Percentiles rank a stretch among this genome's conserved stretches.
These are phyloP conservation scores for Orchesella flavescens DNA, from an alignment of 2,888 invertebrate species.

Conservation along the genomic window DNA sequence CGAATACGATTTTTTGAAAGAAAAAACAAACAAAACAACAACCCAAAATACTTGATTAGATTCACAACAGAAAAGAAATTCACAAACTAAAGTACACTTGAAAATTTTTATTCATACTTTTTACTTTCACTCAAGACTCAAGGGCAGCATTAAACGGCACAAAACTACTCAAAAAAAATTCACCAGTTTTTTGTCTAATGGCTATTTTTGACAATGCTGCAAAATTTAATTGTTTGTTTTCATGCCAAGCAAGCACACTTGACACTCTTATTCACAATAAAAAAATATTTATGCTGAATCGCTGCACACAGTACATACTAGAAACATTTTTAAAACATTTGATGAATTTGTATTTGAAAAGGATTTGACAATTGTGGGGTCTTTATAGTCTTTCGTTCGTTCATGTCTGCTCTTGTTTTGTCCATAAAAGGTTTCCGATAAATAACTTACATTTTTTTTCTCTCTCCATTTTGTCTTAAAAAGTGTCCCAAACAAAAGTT, in stretches of 20 bases:
- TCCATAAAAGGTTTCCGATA: background rate
- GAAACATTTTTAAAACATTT: no score
- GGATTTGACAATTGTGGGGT: background rate
- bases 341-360: no score
- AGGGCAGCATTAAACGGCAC: slow-evolving; percentile 16
- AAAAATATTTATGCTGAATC: slow-evolving; percentile 13
- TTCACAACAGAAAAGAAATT: background rate
- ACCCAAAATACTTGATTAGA: background rate
- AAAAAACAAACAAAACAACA: slow-evolving; percentile 15
- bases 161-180: background rate
- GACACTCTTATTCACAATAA: background rate
- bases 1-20: slow-evolving; percentile 19
- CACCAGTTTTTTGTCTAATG: background rate
- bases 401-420: slow-evolving; percentile 10
- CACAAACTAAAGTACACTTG: background rate
- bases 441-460: background rate
- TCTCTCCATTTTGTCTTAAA: background rate
- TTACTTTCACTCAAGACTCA: background rate
- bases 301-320: slow-evolving; percentile 20
- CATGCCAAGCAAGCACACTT: background rate
- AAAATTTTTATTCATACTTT: background rate
- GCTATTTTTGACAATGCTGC: slow-evolving; percentile 20
- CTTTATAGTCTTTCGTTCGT: background rate
- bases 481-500: background rate
- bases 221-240: slow-evolving; percentile 8